Percentiles rank a stretch among this genome's conserved stretches.
These are phyloP conservation scores for Sphinx pinastri DNA, from an alignment of 2,888 invertebrate species.

Conservation along the genomic window DNA sequence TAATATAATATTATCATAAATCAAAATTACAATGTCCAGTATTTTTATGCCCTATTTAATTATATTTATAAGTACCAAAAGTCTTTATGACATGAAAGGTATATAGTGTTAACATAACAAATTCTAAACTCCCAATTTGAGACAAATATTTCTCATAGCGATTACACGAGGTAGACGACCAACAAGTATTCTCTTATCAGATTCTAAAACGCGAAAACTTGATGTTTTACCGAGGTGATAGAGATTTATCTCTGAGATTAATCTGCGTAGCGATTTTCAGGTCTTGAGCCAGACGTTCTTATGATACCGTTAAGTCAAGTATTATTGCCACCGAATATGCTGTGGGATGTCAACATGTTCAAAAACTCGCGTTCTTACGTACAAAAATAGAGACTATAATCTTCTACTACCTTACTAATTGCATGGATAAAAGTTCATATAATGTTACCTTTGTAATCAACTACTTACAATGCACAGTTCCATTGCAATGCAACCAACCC, in stretches of 20 bases:
- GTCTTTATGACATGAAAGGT: no score
- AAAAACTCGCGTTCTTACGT: background rate
- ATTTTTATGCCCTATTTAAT: no score
- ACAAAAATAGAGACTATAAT: background rate
- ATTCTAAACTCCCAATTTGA: background rate
- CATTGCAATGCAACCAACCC: no score
- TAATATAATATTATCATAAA: no score
- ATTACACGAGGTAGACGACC: background rate
- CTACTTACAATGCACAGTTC: no score
- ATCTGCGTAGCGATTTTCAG: constrained; percentile 22
- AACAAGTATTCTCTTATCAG: constrained; percentile 21
- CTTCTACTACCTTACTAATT: background rate
- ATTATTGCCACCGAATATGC: background rate
- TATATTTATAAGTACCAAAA: no score
- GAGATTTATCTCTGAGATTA: constrained; percentile 17
- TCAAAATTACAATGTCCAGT: no score
- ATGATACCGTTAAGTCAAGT: constrained; percentile 1
- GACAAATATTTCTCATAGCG: constrained; percentile 16
- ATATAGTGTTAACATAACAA: background rate
- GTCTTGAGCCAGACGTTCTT: constrained; percentile 6
- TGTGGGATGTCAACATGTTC: constrained; percentile 1
- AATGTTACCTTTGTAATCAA: no score
- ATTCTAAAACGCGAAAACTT: constrained; percentile 22
- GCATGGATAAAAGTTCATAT: no score
- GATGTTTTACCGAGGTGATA: constrained; percentile 20